Evolutionary conservation across 2,888 invertebrate genomes (phyloP).

Genomic region (Cephus sareptanus): DNA sequence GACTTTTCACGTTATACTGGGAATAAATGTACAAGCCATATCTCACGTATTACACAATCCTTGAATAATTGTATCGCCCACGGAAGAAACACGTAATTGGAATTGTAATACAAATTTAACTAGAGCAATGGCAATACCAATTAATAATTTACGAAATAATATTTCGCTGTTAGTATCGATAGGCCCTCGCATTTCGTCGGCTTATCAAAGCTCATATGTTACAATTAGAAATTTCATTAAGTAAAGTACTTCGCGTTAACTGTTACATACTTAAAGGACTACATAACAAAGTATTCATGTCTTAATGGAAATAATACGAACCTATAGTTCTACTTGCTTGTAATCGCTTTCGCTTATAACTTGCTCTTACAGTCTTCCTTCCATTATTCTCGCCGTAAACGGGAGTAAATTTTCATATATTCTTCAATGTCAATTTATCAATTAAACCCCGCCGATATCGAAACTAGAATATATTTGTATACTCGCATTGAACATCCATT

Average conservation of each 20-base stretch:
- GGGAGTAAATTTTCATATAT: not conserved
- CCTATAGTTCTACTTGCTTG: not conserved
- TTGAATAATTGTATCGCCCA: not conserved
- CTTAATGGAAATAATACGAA: not conserved
- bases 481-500: constrained; percentile 7
- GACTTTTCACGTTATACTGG: constrained; percentile 27
- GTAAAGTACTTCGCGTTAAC: not conserved
- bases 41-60: not conserved
- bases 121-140: not conserved
- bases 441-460: not conserved
- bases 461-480: constrained; percentile 18
- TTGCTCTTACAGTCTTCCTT: not conserved
- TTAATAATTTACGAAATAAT: not conserved
- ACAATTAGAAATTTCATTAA: not conserved
- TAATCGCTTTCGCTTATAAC: not conserved
- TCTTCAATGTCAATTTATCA: not conserved
- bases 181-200: not conserved
- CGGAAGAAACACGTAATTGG: not conserved
- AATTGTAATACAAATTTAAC: not conserved
- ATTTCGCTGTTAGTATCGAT: not conserved
- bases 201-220: not conserved
- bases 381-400: not conserved
- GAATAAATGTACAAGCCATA: constrained; percentile 27
- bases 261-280: not conserved
- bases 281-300: not conserved